Conservation (phyloP, 2,888 invertebrate genomes). For the Volucella bombylans region DNA sequence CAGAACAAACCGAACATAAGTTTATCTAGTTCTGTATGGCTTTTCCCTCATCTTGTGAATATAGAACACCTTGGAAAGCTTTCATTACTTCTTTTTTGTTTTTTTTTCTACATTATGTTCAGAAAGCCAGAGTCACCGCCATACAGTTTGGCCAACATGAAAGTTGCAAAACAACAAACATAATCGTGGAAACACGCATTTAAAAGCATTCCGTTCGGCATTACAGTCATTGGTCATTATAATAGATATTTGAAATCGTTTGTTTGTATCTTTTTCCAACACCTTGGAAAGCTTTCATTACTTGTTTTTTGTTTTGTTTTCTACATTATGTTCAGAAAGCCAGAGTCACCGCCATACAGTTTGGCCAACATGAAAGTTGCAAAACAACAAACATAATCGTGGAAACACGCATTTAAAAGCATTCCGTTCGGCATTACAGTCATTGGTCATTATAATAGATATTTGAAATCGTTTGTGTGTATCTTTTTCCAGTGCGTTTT, state of each 20-base stretch:
- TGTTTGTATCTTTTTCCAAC: constrained; percentile 2
- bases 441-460: constrained; percentile 5
- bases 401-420: not conserved
- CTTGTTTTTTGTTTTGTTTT: not conserved
- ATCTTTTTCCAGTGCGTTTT: not conserved
- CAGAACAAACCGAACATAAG: too few relatives aligned
- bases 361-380: not conserved
- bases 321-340: constrained; percentile 1
- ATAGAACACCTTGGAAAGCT: not conserved
- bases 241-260: not conserved
- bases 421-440: not conserved
- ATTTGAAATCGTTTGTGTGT: not conserved
- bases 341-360: not conserved
- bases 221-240: not conserved
- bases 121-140: not conserved
- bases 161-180: not conserved
- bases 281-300: not conserved
- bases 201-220: not conserved
- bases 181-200: not conserved
- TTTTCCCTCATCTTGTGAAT: too few relatives aligned
- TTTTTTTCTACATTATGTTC: constrained; percentile 1
- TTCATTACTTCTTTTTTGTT: not conserved
- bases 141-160: not conserved
- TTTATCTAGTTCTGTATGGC: too few relatives aligned
- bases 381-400: not conserved